Evolutionary conservation across 2,797 vertebrate genomes (phyloP).

Genomic region (Oryzias sinensis): DNA sequence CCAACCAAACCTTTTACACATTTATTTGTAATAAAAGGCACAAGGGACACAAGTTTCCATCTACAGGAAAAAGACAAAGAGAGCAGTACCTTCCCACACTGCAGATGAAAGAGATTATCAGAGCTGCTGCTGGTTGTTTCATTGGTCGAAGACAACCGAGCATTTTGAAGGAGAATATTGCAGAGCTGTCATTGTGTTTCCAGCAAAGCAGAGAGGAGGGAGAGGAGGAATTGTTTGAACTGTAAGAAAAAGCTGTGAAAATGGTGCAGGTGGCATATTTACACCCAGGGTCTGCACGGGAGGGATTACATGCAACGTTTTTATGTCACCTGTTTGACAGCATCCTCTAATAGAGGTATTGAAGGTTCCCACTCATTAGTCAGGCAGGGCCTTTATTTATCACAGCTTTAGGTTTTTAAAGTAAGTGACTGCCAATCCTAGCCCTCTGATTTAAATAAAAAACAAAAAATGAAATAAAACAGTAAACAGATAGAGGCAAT

Average conservation of each 20-base stretch:
- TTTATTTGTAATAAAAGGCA: conserved; percentile 30
- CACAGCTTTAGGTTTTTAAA: conserved; percentile 70
- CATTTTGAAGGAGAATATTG: conserved; percentile 61
- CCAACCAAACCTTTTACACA: conserved; percentile 31
- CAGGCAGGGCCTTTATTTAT: conserved; percentile 62
- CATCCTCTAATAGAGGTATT: conserved; percentile 65
- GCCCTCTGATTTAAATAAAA: conserved; percentile 52
- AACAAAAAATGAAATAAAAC: conserved; percentile 36
- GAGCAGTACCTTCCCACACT: conserved; percentile 61
- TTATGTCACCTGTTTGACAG: conserved; percentile 73
- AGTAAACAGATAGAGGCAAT: conserved; percentile 3
- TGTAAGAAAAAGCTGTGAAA: conserved; percentile 72
- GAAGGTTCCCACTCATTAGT: conserved; percentile 71
- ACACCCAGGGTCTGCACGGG: conserved; percentile 67
- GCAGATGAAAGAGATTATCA: conserved; percentile 70
- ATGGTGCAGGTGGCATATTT: conserved; percentile 77
- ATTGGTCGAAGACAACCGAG: conserved; percentile 57
- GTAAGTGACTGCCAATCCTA: conserved; percentile 66
- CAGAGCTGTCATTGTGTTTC: conserved; percentile 73
- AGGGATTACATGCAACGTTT: conserved; percentile 65
- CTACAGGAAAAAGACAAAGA: conserved; percentile 54
- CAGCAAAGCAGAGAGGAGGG: conserved; percentile 31
- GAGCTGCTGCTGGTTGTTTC: conserved; percentile 69
- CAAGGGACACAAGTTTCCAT: conserved; percentile 62
- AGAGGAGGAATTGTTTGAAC: conserved; percentile 72